A percentile compares a stretch with the other conserved stretches of the same genome.
Evolutionary conservation across 2,888 invertebrate species (phyloP).

Genomic region (Baccha elongata): DNA sequence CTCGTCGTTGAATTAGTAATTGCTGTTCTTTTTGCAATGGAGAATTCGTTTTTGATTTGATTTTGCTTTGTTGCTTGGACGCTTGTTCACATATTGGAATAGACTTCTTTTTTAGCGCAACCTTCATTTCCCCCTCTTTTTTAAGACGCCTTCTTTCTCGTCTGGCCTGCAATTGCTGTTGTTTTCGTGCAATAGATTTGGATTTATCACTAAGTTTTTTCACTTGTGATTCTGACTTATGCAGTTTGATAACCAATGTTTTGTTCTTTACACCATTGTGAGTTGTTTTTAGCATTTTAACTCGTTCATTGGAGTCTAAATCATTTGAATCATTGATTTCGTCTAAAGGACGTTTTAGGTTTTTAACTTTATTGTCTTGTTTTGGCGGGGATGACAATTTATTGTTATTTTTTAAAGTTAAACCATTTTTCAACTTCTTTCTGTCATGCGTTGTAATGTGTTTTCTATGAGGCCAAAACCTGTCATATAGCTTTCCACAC

Average conservation of each 20-base stretch:
- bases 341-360: constrained; percentile 55
- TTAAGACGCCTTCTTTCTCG: constrained; percentile 45
- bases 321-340: constrained; percentile 19
- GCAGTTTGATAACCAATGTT: not conserved
- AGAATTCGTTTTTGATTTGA: too few species aligned
- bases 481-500: constrained; percentile 63
- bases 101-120: constrained; percentile 6
- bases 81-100: too few species aligned
- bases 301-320: constrained; percentile 9
- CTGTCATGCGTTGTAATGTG: constrained; percentile 59
- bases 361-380: constrained; percentile 28
- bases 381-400: constrained; percentile 32
- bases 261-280: constrained; percentile 6
- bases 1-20: constrained; percentile 28
- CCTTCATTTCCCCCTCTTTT: constrained; percentile 17
- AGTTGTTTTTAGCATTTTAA: constrained; percentile 12
- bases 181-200: constrained; percentile 60
- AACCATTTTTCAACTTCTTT: constrained; percentile 22
- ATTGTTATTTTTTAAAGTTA: constrained; percentile 36
- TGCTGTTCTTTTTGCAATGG: constrained; percentile 56
- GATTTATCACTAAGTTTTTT: constrained; percentile 44
- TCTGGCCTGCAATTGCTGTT: constrained; percentile 40
- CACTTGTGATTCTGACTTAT: constrained; percentile 27
- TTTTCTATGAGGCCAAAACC: constrained; percentile 59
- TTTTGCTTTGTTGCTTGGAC: too few species aligned